Evolutionary conservation across 2,888 invertebrate genomes (phyloP), one percentile per base, ranked within the genome.

Genomic region (Altica lythri): DNA sequence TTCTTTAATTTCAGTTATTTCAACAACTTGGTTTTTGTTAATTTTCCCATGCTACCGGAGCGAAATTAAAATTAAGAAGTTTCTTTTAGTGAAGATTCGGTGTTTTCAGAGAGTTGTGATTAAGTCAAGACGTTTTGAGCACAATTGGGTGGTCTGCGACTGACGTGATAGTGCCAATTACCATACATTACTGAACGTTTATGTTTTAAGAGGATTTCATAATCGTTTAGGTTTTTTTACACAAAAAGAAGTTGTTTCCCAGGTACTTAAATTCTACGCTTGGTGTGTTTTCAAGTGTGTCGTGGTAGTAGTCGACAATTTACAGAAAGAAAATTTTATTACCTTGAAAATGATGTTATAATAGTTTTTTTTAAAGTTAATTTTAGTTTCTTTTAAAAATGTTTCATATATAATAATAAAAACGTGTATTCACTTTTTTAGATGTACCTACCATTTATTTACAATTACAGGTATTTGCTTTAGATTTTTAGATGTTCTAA

Each of bases 111-210:
- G 10, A 17, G 27, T 27, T 43, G 42, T 27, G 27, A 44, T 43
- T 43, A 43, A 29, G 10, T 17, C 29, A 17, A 30, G 25, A 34
- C 18, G 12, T 8, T 44, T 19, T 9, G 22, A 22, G 32, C 18
- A 46, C 8, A 9, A 22, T 37, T 47, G 47, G 47, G 47, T 47
- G 47, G 47, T 47, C 47, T 47, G 37, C n/a, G n/a, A 37, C 37
- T 37, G 47, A 47, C 35, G 37, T 37, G 16, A 47, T 37, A 47
- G 17, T 37, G 27, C 47, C 47, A 47, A 47, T 47, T 47, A 47
- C 47, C 47, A 47, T 37, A 37, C 47, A 47, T 47, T 47, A 46
- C 34, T 4, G 35, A 34, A 12, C 46, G 34, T 22, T 46, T 25
- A 47, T 6, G 17, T 44, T 43, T n/a, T 43, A 43, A 43, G 13